Percentiles rank a stretch among this genome's conserved stretches.
phyloP scores from a whole-genome alignment of 2,888 invertebrate genomes.

The Cosmia trapezina region DNA sequence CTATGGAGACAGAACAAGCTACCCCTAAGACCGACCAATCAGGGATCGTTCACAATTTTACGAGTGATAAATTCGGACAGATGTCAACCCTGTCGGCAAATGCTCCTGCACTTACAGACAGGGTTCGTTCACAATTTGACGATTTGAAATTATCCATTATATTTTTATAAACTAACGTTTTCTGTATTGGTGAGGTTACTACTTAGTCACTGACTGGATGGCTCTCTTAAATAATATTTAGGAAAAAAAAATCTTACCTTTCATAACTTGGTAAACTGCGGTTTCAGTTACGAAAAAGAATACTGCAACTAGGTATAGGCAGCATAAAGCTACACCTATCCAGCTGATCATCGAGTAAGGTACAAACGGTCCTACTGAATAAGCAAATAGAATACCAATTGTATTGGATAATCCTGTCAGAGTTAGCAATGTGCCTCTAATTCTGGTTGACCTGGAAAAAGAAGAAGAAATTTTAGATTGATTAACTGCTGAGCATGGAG shows the following conservation, averaged over 20 bases:
- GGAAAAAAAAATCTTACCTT: slow-evolving; percentile 59
- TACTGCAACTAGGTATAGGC: slow-evolving; percentile 56
- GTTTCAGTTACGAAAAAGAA: slow-evolving; percentile 71
- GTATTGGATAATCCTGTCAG: slow-evolving; percentile 68
- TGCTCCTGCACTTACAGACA: too few species aligned
- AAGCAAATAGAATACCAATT: slow-evolving; percentile 68
- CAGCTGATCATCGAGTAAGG: slow-evolving; percentile 63
- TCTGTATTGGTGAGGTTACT: not conserved
- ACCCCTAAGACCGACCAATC: too few species aligned
- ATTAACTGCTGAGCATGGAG: too few species aligned
- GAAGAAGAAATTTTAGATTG: not conserved
- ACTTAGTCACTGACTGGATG: not conserved
- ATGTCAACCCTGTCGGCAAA: too few species aligned
- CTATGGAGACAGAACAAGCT: too few species aligned
- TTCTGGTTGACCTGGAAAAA: slow-evolving; percentile 72
- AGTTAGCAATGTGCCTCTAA: slow-evolving; percentile 72
- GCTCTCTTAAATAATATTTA: not conserved
- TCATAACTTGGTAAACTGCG: slow-evolving; percentile 71
- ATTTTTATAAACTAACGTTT: too few species aligned
- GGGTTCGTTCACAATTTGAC: too few species aligned
- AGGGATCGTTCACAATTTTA: too few species aligned
- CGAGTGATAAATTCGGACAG: too few species aligned
- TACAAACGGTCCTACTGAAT: slow-evolving; percentile 68
- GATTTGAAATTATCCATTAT: too few species aligned
- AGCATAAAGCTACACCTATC: slow-evolving; percentile 61